phyloP scores from a whole-genome alignment of 2,113 vertebrate genomes.

The Blennius ocellaris region DNA sequence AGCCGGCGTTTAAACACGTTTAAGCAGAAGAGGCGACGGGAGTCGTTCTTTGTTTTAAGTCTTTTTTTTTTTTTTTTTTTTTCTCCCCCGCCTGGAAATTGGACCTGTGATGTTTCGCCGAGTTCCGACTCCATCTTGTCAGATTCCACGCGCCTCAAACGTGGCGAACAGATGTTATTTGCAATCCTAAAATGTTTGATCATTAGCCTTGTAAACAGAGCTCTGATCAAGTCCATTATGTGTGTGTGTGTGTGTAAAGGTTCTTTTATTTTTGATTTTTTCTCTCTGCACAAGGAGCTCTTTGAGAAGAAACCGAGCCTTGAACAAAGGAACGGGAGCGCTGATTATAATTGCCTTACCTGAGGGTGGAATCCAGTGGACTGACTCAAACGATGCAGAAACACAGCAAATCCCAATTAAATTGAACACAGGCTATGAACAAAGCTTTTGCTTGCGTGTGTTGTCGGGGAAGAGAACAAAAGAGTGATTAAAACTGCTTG shows the following conservation, averaged over 20 bases:
- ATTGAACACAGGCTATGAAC: constrained; percentile 59
- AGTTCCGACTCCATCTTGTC: constrained; percentile 4
- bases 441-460: constrained; percentile 58
- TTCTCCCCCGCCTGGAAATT: constrained; percentile 30
- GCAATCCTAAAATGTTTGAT: constrained; percentile 48
- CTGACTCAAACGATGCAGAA: constrained; percentile 55
- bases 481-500: constrained; percentile 66
- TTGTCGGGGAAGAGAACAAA: constrained; percentile 62
- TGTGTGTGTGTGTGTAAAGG: neutral
- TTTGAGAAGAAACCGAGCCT: constrained; percentile 39
- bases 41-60: neutral
- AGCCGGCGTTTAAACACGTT: constrained; percentile 16
- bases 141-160: constrained; percentile 31
- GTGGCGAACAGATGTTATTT: constrained; percentile 53
- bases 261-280: constrained; percentile 2
- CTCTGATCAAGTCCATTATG: constrained; percentile 32
- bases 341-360: constrained; percentile 75
- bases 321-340: constrained; percentile 39
- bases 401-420: constrained; percentile 73
- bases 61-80: constrained; percentile 3
- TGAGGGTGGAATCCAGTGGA: constrained; percentile 58
- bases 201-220: constrained; percentile 55
- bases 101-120: constrained; percentile 20
- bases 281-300: constrained; percentile 30
- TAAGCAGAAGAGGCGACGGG: neutral